Evolutionary conservation across 1,140 invertebrate genomes (phyloP).

Genomic region (Marisa cornuarietis): DNA sequence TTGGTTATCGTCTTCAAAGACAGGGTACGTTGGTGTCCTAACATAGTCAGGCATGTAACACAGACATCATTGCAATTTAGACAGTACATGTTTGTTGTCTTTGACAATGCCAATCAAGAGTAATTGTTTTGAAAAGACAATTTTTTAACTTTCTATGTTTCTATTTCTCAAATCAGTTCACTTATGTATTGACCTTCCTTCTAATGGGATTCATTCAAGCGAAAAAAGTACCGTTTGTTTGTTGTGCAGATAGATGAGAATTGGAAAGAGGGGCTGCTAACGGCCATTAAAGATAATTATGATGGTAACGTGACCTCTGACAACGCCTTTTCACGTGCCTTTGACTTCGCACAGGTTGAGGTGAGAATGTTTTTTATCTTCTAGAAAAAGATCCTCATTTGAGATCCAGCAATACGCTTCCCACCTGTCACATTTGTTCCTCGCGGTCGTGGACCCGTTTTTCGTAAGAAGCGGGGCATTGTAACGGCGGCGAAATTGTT

Average conservation of each 20-base stretch:
- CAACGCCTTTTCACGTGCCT: slow-evolving; percentile 34
- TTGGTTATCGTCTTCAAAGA: slow-evolving; percentile 77
- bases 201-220: no score
- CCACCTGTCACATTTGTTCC: no score
- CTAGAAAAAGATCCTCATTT: no score
- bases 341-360: slow-evolving; percentile 39
- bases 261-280: slow-evolving; percentile 36
- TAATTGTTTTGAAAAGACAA: no score
- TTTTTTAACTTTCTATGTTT: no score
- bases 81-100: not conserved
- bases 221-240: not conserved
- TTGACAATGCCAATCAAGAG: no score
- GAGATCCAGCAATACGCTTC: no score
- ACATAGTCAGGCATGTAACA: not conserved
- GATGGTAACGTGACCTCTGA: slow-evolving; percentile 33
- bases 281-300: slow-evolving; percentile 33
- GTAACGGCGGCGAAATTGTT: no score
- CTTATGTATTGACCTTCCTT: no score
- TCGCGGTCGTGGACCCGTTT: no score
- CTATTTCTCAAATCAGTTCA: no score
- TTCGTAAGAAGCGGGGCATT: no score
- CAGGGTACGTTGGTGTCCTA: slow-evolving; percentile 67
- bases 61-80: not conserved
- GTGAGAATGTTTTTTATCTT: slow-evolving; percentile 20
- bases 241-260: slow-evolving; percentile 31